phyloP scores from a whole-genome alignment of 64 coral and sea anemone species.

The Acropora tenuis region DNA sequence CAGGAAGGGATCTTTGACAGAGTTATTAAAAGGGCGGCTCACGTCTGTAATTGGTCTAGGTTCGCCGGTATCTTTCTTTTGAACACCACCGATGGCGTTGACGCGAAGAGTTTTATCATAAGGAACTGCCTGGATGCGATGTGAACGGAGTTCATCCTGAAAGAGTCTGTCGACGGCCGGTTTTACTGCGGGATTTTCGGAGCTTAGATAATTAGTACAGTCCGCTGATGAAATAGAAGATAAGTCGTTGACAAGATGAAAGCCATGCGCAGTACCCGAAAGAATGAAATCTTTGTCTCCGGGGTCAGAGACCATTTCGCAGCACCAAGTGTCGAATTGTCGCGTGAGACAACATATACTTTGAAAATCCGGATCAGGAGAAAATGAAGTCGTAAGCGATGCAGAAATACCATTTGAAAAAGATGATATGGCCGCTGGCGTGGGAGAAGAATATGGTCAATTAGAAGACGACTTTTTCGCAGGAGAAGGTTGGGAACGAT shows the following conservation, averaged over 20 bases:
- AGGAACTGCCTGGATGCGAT: too few relatives aligned
- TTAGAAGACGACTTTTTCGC: too few relatives aligned
- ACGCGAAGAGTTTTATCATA: not conserved
- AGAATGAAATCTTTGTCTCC: not conserved
- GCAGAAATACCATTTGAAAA: not conserved
- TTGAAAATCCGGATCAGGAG: not conserved
- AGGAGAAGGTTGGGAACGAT: too few relatives aligned
- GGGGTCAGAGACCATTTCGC: not conserved
- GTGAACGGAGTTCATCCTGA: too few relatives aligned
- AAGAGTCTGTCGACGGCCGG: too few relatives aligned
- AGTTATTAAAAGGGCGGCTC: not conserved
- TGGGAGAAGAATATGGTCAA: too few relatives aligned
- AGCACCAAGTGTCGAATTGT: not conserved
- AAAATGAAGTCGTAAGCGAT: not conserved
- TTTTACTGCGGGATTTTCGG: too few relatives aligned
- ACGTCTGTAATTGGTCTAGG: conserved; percentile 10
- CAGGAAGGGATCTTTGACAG: not conserved
- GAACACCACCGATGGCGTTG: conserved; percentile 22
- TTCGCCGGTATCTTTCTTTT: conserved; percentile 4
- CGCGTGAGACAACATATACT: not conserved
- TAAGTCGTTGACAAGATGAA: too few relatives aligned
- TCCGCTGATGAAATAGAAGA: too few relatives aligned
- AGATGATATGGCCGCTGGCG: too few relatives aligned
- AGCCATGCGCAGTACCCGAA: too few relatives aligned
- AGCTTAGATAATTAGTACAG: too few relatives aligned